Evolutionary conservation across 1,140 invertebrate species (phyloP), one percentile per base, ranked within the genome.

Genomic region (Scylla paramamosain): DNA sequence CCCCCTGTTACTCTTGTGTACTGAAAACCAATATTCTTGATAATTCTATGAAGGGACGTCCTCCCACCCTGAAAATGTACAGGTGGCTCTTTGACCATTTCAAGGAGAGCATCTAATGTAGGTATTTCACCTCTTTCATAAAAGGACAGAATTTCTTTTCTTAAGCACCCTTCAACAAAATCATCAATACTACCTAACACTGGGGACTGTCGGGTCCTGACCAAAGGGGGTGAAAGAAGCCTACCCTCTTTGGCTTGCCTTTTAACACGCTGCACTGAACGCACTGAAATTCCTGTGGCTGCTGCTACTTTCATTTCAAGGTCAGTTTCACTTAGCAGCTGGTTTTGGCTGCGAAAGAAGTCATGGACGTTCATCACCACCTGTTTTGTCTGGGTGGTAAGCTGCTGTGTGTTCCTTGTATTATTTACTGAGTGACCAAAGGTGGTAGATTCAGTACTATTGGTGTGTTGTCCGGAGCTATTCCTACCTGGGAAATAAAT

Each of bases 101-200:
- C 45, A 20, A 93, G 16, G 25, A 93, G 28, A 3, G 84, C 6
- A 28, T 25, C 39, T 29, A 88, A 28, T 25, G 83, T 88, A 20
- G 93, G 93, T 14, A 93, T 32, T 86, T 93, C 93, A 45, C 93
- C 46, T 88, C 84, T 94, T 39, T 93, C 93, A 88, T 93, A 93
- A 88, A 88, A 93, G 8, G 45, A 39, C 28, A 93, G 93, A 46
- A 93, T 52, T 32, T 93, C 93, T 67, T 77, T 28, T 46, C 93
- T 39, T 25, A 90, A 77, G 14, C 59, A 89, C 14, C 77, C 46
- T 28, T 77, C 31, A 59, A 77, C 87, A 90, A 45, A 94, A n/a
- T 94, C 59, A 45, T 90, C 31, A 4, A 90, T 4, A 59, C 28
- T 31, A 32, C 32, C 93, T 16, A 88, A 16, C 28, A 93, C 77